Evolutionary conservation across 1,140 invertebrate species (phyloP), one percentile per base, ranked within the genome.

Genomic region (Oryctes rhinoceros): DNA sequence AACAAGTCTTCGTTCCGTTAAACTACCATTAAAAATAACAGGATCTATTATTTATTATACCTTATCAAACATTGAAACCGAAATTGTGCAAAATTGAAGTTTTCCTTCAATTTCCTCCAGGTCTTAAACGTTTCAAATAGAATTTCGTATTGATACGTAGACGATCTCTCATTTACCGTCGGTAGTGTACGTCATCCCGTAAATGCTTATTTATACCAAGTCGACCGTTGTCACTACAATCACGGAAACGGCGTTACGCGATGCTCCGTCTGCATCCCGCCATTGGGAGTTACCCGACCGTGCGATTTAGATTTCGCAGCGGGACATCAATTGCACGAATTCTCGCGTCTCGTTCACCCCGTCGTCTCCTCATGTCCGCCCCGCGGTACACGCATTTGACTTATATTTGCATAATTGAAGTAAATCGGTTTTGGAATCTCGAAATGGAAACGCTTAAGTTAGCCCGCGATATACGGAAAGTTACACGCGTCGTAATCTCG

Each of bases 171-270:
- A 30, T 30, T 30, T 30, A 30, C 24, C 24, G 24, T 30, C 24
- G 24, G 24, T 30, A 30, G 24, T 30, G 24, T 30, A n/a, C 53
- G 53, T n/a, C 53, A 4, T 6, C 15, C 13, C 39, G 39, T 44
- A 44, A 59, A 59, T 59, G 53, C 53, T 18, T 59, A 18, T 59
- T 59, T 59, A 59, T n/a, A 59, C 53, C 18, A n/a, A 59, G 15
- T 15, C n/a, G 53, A 59, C 53, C 53, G 53, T 59, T 59, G 53
- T 59, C 53, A 59, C 20, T 59, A 59, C 53, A 59, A 59, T 59
- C 53, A 59, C 5, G 13, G 18, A 15, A 59, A 59, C 53, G 53
- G 15, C 53, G n/a, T 7, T 30, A 30, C 53, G 53, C 39, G 18
- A 59, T 59, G 5, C 53, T 18, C 18, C 53, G 53, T 15, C n/a